Evolutionary conservation across 2,797 vertebrate genomes (phyloP).

Genomic region (Numenius phaeopus): DNA sequence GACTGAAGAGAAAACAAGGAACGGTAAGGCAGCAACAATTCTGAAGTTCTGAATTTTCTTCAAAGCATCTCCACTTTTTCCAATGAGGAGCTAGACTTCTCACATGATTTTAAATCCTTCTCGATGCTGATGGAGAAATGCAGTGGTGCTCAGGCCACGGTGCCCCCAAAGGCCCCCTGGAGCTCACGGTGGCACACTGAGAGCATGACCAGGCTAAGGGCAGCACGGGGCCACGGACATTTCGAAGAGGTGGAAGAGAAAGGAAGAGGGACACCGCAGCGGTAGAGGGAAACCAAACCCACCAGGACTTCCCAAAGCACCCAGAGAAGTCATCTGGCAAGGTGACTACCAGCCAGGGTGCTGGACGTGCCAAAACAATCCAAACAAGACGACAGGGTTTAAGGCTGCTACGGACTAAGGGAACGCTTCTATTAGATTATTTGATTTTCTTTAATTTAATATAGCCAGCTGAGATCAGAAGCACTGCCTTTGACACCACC

Average conservation of each 20-base stretch:
- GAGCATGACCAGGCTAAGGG: not conserved
- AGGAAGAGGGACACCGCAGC: rapidly evolving
- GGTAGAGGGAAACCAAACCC: not conserved
- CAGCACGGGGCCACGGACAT: not conserved
- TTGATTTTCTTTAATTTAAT: slow-evolving; percentile 55
- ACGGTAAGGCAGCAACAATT: not conserved
- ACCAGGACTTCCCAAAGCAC: not conserved
- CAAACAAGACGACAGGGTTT: slow-evolving; percentile 4
- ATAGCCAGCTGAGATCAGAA: slow-evolving; percentile 8
- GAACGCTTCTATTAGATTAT: slow-evolving; percentile 12
- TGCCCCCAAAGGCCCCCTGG: not conserved
- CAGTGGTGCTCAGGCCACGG: not conserved
- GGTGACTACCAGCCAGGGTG: not conserved
- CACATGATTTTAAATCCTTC: not conserved
- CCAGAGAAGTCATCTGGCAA: not conserved
- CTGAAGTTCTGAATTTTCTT: not conserved
- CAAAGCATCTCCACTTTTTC: not conserved
- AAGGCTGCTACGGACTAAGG: not conserved
- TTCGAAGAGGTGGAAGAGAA: not conserved
- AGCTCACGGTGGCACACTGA: not conserved
- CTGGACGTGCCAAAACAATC: not conserved
- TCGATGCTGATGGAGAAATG: not conserved
- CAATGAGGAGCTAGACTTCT: not conserved
- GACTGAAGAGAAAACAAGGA: not conserved
- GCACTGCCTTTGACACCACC: slow-evolving; percentile 33